phyloP scores from a whole-genome alignment of 1,140 invertebrate species.

The Helicorthomorpha holstii region DNA sequence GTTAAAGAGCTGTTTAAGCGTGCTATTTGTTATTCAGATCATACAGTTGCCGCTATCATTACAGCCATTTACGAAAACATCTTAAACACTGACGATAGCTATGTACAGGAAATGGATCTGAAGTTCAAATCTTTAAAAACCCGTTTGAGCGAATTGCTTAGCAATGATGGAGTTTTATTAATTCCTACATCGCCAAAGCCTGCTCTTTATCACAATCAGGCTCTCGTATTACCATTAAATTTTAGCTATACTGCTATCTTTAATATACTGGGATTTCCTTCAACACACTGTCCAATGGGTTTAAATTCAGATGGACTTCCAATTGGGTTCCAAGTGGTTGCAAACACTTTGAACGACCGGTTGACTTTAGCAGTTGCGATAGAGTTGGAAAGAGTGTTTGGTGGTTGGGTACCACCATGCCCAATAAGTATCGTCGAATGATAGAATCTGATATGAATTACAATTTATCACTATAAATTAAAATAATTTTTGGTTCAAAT shows the following conservation, averaged over 20 bases:
- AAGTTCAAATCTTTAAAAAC: slow-evolving; percentile 10
- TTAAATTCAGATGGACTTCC: slow-evolving; percentile 24
- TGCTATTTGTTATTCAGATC: slow-evolving; percentile 50
- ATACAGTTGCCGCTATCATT: slow-evolving; percentile 67
- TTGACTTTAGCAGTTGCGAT: slow-evolving; percentile 17
- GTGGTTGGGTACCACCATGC: slow-evolving; percentile 17
- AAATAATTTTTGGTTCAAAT: too few relatives aligned
- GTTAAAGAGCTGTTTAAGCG: slow-evolving; percentile 29
- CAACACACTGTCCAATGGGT: slow-evolving; percentile 19
- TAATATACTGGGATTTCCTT: slow-evolving; percentile 14
- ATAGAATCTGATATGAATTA: too few relatives aligned
- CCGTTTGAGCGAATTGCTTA: slow-evolving; percentile 17
- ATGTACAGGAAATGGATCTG: neutral
- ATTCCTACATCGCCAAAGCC: slow-evolving; percentile 25
- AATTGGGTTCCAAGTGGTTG: slow-evolving; percentile 25
- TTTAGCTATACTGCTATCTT: slow-evolving; percentile 27
- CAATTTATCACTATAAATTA: too few relatives aligned
- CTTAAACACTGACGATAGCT: slow-evolving; percentile 3
- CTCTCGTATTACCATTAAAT: slow-evolving; percentile 24
- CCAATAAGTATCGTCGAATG: too few relatives aligned
- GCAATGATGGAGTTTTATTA: slow-evolving; percentile 21
- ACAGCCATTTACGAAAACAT: slow-evolving; percentile 44
- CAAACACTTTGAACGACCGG: slow-evolving; percentile 14
- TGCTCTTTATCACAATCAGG: slow-evolving; percentile 27
- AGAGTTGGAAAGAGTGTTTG: slow-evolving; percentile 19